Conservation (phyloP, 2,113 vertebrate genomes). For the Prunella himalayana region DNA sequence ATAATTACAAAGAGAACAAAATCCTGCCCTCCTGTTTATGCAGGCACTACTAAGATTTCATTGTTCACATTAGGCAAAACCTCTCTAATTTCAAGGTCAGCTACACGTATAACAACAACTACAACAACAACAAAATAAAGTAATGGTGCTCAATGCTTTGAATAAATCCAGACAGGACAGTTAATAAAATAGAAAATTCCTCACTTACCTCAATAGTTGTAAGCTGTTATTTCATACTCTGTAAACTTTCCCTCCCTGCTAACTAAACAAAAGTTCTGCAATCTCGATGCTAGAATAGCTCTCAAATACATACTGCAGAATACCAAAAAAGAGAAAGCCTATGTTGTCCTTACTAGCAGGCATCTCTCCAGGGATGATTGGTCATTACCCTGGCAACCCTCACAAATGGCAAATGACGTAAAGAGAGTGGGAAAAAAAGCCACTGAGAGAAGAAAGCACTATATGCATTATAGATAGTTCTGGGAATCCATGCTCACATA, state of each 20-base stretch:
- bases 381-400: conserved; percentile 87
- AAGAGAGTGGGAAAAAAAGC: conserved; percentile 85
- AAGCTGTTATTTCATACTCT: conserved; percentile 47
- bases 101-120: not conserved
- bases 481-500: conserved; percentile 65
- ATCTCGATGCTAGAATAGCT: conserved; percentile 62
- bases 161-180: not conserved
- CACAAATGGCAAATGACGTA: conserved; percentile 91
- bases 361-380: conserved; percentile 84
- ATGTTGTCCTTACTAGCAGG: conserved; percentile 80
- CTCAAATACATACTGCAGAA: conserved; percentile 67
- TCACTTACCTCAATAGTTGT: conserved; percentile 31
- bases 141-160: not conserved
- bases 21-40: not conserved
- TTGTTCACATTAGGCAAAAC: not conserved
- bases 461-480: conserved; percentile 85
- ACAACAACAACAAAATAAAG: not conserved
- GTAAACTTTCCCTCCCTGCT: conserved; percentile 54
- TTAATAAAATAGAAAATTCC: not conserved
- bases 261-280: conserved; percentile 71
- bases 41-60: not conserved
- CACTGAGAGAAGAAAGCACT: conserved; percentile 76
- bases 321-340: conserved; percentile 82
- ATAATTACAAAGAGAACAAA: not conserved
- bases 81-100: not conserved